Evolutionary conservation across 2,797 vertebrate species (phyloP).

Genomic region (Smutsia temminckii): DNA sequence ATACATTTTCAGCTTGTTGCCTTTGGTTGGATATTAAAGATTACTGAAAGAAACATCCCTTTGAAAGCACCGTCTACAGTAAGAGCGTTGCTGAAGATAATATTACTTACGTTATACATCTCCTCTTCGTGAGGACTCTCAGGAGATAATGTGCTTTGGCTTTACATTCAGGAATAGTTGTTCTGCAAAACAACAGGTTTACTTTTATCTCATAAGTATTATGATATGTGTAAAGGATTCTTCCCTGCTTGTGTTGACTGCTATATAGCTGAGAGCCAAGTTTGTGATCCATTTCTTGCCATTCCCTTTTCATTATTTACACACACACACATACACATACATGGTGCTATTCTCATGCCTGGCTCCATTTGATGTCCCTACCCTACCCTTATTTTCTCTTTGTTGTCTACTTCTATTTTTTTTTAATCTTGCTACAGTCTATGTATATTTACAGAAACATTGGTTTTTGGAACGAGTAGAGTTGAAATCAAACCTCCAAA

Average conservation of each 20-base stretch:
- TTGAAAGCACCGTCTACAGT: not conserved
- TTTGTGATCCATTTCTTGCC: not conserved
- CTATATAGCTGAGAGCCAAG: not conserved
- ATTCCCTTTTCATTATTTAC: not conserved
- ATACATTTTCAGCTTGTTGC: not conserved
- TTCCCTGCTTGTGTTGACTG: not conserved
- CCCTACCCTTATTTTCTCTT: not conserved
- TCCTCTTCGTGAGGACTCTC: not conserved
- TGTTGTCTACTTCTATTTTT: not conserved
- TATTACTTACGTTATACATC: not conserved
- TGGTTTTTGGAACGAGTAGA: not conserved
- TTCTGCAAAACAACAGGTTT: not conserved
- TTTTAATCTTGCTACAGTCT: not conserved
- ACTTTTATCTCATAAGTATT: not conserved
- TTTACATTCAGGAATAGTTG: not conserved
- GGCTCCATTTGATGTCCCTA: not conserved
- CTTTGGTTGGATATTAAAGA: not conserved
- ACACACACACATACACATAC: not conserved
- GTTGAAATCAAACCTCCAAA: not conserved
- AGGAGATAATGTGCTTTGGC: not conserved
- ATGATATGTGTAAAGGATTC: not conserved
- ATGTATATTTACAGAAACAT: not conserved
- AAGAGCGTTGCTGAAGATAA: not conserved
- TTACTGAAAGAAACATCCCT: not conserved
- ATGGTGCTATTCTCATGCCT: not conserved